Base-by-base conservation (phyloP, 2,113 vertebrate species). In the Sebastes fasciatus region DNA sequence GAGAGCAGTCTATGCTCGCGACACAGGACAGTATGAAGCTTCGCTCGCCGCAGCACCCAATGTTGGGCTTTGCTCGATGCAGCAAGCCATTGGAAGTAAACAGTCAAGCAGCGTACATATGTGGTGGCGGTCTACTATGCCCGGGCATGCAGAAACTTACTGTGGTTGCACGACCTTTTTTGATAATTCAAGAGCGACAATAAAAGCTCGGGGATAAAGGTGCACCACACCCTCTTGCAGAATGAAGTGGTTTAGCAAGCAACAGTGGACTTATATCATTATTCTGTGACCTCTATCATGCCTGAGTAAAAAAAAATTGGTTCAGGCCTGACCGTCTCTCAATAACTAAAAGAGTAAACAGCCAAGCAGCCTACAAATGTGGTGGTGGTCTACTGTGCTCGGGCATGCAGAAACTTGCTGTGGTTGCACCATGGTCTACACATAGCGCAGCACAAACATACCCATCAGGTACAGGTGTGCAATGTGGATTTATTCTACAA, bases 151-250 rank as follows among this genome's bases (percentile, higher is more conserved):
- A 34, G 34, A 34, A 34, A 34, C 34, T 34, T 34, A 34, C 34
- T 34, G 85, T 69, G 88, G 90, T 90, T 91, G 0, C 62, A 84
- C 76, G 88, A 90, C 79, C 46, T 21, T 76, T 77, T 79, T 62
- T 55, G 1, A 46, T 5, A 0, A 62, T 57, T 79, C 5, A 71
- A 77, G 4, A 49, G 10, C 4, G 1, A 58, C 23, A 58, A 46
- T 26, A 60, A 34, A 26, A 0, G 2, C 55, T 67, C 4, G 12
- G 16, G 19, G 8, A 74, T 69, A 71, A 68, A 58, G 5, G 34
- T 34, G 34, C 34, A 34, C 34, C 3, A 52, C 16, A 42, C 2
- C 17, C 12, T 21, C 1, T 13, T 6, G 8, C n/a, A 54, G 9
- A 43, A 12, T 21, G 26, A 6, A 11, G 10, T 7, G 40, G 52